phyloP scores from a whole-genome alignment of 2,888 invertebrate genomes.

The Papilio gigon region DNA sequence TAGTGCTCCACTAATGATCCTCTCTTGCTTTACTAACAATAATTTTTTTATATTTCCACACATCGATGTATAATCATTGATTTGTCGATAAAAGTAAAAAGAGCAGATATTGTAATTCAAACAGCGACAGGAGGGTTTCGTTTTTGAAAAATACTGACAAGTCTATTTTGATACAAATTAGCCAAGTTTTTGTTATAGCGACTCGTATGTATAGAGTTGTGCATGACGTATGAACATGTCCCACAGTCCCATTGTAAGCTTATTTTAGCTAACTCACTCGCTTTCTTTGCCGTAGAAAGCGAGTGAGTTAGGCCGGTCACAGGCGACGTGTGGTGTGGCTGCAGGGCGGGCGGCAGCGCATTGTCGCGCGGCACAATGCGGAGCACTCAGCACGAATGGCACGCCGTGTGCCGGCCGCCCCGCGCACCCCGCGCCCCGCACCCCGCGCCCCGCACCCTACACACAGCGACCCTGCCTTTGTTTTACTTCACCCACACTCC shows the following conservation, averaged over 20 bases:
- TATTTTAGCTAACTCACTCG: too few relatives aligned
- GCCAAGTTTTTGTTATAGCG: too few relatives aligned
- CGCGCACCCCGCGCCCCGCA: constrained; percentile 2
- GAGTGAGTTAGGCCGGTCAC: constrained; percentile 33
- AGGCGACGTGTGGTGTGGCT: constrained; percentile 45
- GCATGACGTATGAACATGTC: too few relatives aligned
- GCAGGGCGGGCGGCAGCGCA: constrained; percentile 65
- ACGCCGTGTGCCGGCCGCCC: constrained; percentile 59
- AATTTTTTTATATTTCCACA: constrained; percentile 27
- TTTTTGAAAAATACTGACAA: not conserved
- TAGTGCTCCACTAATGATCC: constrained; percentile 76
- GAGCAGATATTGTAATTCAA: not conserved
- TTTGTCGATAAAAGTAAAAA: not conserved
- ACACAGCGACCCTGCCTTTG: constrained; percentile 72
- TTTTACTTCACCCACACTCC: constrained; percentile 80
- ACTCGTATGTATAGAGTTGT: too few relatives aligned
- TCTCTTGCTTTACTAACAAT: constrained; percentile 42
- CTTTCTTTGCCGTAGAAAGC: too few relatives aligned
- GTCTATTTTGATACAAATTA: too few relatives aligned
- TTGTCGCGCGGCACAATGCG: constrained; percentile 78
- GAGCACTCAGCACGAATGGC: constrained; percentile 80
- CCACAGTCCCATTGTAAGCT: too few relatives aligned
- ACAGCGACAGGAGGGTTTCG: not conserved
- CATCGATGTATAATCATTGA: constrained; percentile 1
- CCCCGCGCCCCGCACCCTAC: not conserved